Evolutionary conservation across 2,888 invertebrate species (phyloP).

Genomic region (Zygogramma bicolorata): DNA sequence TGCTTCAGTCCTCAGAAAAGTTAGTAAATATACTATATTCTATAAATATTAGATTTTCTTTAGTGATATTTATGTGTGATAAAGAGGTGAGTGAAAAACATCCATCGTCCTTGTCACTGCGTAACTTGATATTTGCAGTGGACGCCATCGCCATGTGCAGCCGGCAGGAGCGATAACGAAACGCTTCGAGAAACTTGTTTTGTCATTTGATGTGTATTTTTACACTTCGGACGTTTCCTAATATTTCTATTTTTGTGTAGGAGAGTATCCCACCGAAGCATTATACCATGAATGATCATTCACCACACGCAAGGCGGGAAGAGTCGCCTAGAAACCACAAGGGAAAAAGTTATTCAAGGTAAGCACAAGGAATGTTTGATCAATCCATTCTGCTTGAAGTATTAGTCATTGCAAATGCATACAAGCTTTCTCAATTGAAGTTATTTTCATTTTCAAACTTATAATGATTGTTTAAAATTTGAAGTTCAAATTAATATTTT

Average conservation of each 20-base stretch:
- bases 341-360: slow-evolving; percentile 65
- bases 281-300: slow-evolving; percentile 62
- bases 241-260: slow-evolving; percentile 46
- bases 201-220: background rate
- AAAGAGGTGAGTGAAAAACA: slow-evolving; percentile 29
- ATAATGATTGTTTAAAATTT: too few relatives aligned
- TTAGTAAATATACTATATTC: background rate
- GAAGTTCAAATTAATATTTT: too few relatives aligned
- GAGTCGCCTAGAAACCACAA: slow-evolving; percentile 65
- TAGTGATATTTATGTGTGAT: slow-evolving; percentile 30
- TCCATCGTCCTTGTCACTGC: background rate
- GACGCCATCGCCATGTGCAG: slow-evolving; percentile 35
- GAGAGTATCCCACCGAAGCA: slow-evolving; percentile 61
- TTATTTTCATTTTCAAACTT: too few relatives aligned
- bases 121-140: slow-evolving; percentile 8
- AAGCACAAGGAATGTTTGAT: slow-evolving; percentile 33
- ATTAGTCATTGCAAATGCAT: background rate
- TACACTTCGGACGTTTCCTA: background rate
- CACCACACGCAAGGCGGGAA: slow-evolving; percentile 63
- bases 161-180: slow-evolving; percentile 15
- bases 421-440: too few relatives aligned
- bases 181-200: background rate
- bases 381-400: background rate
- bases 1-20: background rate
- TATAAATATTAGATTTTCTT: background rate